Conservation (phyloP, 2,888 invertebrate genomes). For the Lithodes maja region DNA sequence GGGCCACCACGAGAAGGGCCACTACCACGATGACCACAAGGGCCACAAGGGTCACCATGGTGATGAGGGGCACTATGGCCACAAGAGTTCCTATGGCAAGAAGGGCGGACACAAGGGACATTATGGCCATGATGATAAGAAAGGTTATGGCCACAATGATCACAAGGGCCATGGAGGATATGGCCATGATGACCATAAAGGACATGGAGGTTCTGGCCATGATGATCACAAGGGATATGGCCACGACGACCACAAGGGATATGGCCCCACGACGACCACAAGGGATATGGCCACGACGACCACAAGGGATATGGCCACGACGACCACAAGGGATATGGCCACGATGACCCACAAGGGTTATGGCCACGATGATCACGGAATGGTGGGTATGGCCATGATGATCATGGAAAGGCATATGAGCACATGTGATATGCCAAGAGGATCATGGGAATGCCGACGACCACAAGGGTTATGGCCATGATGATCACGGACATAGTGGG, state of each 20-base stretch:
- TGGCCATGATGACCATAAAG: not conserved
- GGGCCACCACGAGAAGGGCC: constrained; percentile 84
- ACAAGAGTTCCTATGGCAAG: constrained; percentile 73
- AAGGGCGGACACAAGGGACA: constrained; percentile 60
- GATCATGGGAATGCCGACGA: constrained; percentile 8
- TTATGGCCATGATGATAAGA: constrained; percentile 13
- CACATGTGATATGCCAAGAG: constrained; percentile 46
- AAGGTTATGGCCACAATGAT: constrained; percentile 31
- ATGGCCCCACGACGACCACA: constrained; percentile 11
- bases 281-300: constrained; percentile 46
- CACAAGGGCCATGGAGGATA: constrained; percentile 48
- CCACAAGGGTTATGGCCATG: not conserved
- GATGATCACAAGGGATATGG: constrained; percentile 42
- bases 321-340: constrained; percentile 41
- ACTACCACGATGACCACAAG: constrained; percentile 71
- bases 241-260: constrained; percentile 39
- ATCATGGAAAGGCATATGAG: constrained; percentile 26
- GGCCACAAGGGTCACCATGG: constrained; percentile 79
- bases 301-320: constrained; percentile 41
- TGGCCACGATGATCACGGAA: constrained; percentile 30
- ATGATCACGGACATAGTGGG: constrained; percentile 6
- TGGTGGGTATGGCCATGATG: constrained; percentile 30
- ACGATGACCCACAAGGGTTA: constrained; percentile 42
- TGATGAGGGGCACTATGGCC: constrained; percentile 78
- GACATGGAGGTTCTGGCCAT: constrained; percentile 42